Evolutionary conservation across 2,888 invertebrate genomes (phyloP).

Genomic region (Embidobia sp.): DNA sequence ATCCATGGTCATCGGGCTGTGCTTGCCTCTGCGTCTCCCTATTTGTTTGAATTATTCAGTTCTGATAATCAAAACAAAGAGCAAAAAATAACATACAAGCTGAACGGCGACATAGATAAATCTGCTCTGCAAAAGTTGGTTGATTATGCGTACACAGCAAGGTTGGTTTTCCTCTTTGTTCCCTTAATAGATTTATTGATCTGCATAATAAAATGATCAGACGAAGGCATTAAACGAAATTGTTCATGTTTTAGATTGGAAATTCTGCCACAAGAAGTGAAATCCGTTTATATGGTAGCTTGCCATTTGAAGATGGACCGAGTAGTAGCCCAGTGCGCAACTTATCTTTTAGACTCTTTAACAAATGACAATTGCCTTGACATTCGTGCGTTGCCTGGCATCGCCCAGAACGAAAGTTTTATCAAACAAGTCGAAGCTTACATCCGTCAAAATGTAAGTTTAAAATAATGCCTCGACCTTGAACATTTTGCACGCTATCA

Average conservation of each 20-base stretch:
- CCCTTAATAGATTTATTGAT: no score
- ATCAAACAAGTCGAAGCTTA: constrained; percentile 86
- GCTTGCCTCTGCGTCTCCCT: constrained; percentile 89
- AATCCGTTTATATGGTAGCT: constrained; percentile 91
- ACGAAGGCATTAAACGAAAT: constrained; percentile 16
- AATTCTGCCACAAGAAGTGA: constrained; percentile 83
- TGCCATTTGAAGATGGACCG: constrained; percentile 89
- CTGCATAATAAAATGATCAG: neutral
- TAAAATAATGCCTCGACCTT: constrained; percentile 24
- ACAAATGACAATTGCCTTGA: constrained; percentile 85
- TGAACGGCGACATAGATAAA: constrained; percentile 86
- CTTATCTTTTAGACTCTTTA: constrained; percentile 82
- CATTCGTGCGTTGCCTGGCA: constrained; percentile 83
- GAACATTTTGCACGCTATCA: constrained; percentile 21
- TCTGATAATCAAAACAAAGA: constrained; percentile 79
- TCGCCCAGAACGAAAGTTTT: constrained; percentile 83
- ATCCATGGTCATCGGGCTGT: constrained; percentile 90
- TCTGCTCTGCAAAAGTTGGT: constrained; percentile 88
- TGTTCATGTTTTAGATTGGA: constrained; percentile 64
- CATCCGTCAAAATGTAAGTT: constrained; percentile 86
- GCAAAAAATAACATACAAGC: constrained; percentile 83
- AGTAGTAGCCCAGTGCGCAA: constrained; percentile 88
- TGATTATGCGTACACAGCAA: constrained; percentile 92
- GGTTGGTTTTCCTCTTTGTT: no score
- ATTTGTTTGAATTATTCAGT: constrained; percentile 88